These are phyloP conservation scores for Rhinatrema bivittatum DNA, from an alignment of 2,797 vertebrate genomes.

Conservation along the genomic window DNA sequence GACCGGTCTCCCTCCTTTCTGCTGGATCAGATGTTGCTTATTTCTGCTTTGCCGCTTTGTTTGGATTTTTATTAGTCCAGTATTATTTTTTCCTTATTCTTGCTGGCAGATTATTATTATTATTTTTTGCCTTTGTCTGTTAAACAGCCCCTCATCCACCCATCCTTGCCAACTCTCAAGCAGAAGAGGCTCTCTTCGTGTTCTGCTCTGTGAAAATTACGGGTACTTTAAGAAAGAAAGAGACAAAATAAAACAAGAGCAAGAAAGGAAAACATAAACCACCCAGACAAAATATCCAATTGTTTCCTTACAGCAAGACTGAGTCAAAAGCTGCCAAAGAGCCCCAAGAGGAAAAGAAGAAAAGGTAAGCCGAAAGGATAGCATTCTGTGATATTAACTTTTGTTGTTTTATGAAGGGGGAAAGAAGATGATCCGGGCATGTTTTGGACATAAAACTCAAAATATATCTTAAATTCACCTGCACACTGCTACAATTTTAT, in stretches of 20 bases:
- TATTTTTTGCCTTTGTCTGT: constrained; percentile 3
- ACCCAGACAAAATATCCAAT: constrained; percentile 39
- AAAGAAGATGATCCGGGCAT: too few relatives aligned
- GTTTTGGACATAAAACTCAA: too few relatives aligned
- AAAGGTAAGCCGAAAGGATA: constrained; percentile 50
- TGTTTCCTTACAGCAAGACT: constrained; percentile 42
- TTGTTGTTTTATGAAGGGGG: too few relatives aligned
- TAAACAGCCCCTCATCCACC: neutral
- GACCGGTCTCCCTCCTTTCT: constrained; percentile 39
- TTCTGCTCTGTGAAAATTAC: constrained; percentile 46
- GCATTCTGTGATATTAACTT: too few relatives aligned
- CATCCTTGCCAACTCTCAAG: neutral
- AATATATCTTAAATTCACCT: too few relatives aligned
- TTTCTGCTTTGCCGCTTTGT: constrained; percentile 37
- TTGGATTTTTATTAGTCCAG: constrained; percentile 25
- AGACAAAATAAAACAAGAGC: constrained; percentile 35
- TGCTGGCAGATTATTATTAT: constrained; percentile 27
- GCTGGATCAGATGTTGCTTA: constrained; percentile 45
- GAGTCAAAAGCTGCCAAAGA: constrained; percentile 55
- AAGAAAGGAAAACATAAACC: constrained; percentile 40
- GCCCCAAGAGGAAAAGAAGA: constrained; percentile 46
- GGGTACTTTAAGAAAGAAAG: constrained; percentile 33
- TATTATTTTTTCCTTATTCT: constrained; percentile 11
- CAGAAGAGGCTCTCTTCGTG: constrained; percentile 18
- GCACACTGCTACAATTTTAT: too few relatives aligned